Evolutionary conservation across 2,888 invertebrate genomes (phyloP).

Genomic region (Drosophila aldrichi): DNA sequence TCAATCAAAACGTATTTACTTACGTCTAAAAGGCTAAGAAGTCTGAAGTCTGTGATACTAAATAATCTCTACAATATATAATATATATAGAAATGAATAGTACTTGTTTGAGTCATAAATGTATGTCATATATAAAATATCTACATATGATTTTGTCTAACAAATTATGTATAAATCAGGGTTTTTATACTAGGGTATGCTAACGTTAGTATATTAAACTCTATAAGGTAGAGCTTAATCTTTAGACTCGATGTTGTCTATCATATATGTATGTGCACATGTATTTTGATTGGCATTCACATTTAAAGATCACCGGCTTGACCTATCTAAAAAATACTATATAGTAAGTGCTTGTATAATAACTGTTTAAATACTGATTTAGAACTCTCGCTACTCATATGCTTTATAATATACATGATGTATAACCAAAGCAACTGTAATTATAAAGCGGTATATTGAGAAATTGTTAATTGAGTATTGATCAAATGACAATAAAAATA

Average conservation of each 20-base stretch:
- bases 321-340: background rate
- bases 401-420: background rate
- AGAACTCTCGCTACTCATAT: background rate
- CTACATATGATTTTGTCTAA: too few relatives aligned
- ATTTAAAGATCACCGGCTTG: background rate
- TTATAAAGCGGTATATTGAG: conserved; percentile 5
- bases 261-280: background rate
- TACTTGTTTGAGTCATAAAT: background rate
- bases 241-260: background rate
- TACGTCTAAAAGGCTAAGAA: background rate
- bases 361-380: background rate
- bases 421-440: background rate
- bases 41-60: background rate
- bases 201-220: background rate
- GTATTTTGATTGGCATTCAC: conserved; percentile 1
- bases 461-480: conserved; percentile 6
- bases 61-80: background rate
- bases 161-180: background rate
- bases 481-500: conserved; percentile 1
- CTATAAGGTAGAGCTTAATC: background rate
- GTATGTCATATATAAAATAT: background rate
- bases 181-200: background rate
- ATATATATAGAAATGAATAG: background rate
- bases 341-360: background rate
- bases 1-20: background rate